Base-by-base conservation (phyloP, 2,888 invertebrate species). In the Leuctra nigra region DNA sequence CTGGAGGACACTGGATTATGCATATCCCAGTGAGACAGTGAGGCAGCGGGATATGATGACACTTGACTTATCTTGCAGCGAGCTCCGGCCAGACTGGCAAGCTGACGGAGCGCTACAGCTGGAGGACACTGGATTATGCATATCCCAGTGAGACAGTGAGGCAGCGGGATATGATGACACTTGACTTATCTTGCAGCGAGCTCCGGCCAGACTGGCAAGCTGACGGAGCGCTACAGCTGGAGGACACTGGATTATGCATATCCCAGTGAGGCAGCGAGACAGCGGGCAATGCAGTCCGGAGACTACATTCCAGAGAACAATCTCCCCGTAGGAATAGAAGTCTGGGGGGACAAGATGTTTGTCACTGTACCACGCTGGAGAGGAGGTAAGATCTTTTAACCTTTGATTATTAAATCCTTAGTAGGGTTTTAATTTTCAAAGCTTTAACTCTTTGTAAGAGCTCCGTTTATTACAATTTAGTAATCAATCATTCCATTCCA, bases 321-420 rank as follows among this genome's bases (percentile, higher is more conserved):
- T 53, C 73, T 90, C 1, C 90, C 91, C 0, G 88, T 90, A 1
- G 91, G 91, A 18, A 81, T 91, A 24, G 91, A 91, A 69, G 75
- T 88, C 58, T 89, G 85, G 83, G 78, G 77, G 60, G 83, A 88
- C 67, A 89, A 87, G 64, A 75, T 91, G n/a, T 91, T 91, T 69
- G 81, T 91, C 22, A 82, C 83, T 9, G 84, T 91, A 1, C 91
- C 91, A 0, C 78, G 91, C 65, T 91, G 90, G 91, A 77, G 77
- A 62, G 73, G 80, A 70, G 89, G 89, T 89, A 68, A 75, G 77
- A 70, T n/a, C n/a, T n/a, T n/a, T n/a, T n/a, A n/a, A n/a, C n/a
- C n/a, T n/a, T n/a, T n/a, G n/a, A n/a, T n/a, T n/a, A n/a, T n/a
- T n/a, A n/a, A n/a, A n/a, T n/a, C n/a, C n/a, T n/a, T n/a, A n/a